A percentile compares a stretch with the other conserved stretches of the same genome.
Evolutionary conservation across 2,888 invertebrate species (phyloP).

Genomic region (Hyppa rectilinea): DNA sequence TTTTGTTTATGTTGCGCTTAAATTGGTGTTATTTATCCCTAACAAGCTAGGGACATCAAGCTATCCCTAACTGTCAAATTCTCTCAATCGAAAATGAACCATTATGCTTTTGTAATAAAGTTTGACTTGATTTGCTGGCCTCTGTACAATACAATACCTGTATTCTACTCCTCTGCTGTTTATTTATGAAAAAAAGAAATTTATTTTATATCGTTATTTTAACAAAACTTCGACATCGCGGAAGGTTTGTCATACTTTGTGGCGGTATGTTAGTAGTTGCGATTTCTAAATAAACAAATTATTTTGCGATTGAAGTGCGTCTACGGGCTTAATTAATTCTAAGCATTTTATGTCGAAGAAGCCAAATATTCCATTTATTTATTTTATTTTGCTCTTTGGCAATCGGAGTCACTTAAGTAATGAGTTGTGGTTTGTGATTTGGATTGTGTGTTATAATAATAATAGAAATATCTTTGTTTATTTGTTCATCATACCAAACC

Average conservation of each 20-base stretch:
- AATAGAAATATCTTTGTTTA: background rate
- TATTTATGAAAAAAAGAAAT: background rate
- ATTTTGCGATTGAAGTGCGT: constrained; percentile 23
- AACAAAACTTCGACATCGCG: background rate
- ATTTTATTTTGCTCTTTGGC: constrained; percentile 35
- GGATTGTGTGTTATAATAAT: background rate
- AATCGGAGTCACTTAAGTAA: constrained; percentile 41
- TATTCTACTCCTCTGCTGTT: background rate
- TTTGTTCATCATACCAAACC: background rate
- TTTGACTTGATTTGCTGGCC: no score
- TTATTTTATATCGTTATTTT: background rate
- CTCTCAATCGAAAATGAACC: no score
- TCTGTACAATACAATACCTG: no score
- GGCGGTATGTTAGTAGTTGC: constrained; percentile 32
- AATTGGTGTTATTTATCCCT: background rate
- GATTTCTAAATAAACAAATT: constrained; percentile 58
- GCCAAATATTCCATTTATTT: constrained; percentile 7
- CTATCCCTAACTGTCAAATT: no score
- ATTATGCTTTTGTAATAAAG: no score
- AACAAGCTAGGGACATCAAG: no score
- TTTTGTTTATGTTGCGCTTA: background rate
- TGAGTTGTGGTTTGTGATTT: background rate
- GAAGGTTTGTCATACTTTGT: background rate
- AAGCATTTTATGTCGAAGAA: constrained; percentile 9
- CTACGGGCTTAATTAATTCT: constrained; percentile 23